Evolutionary conservation across 2,113 vertebrate species (phyloP), one percentile per base, ranked within the genome.

Genomic region (Corydoras sp.): DNA sequence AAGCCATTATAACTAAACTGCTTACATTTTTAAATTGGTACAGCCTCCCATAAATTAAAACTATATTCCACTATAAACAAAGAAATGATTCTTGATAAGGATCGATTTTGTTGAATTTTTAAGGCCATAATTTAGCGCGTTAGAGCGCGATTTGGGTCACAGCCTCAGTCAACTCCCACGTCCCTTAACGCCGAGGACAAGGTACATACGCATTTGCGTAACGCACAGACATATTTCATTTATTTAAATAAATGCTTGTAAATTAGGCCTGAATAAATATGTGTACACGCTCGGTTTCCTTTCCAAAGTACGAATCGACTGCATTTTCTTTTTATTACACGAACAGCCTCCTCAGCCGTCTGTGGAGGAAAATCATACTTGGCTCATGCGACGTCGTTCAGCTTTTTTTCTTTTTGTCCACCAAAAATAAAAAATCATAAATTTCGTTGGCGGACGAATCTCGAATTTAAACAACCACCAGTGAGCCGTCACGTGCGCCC

Each of bases 391-490:
- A 43, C 35, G 18, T 24, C 18, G 18, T 24, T 24, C 18, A 24
- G 18, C n/a, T n/a, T n/a, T n/a, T n/a, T 24, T 24, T 43, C 0
- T 43, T 43, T 43, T 4, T 8, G 2, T 43, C 2, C 35, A 43
- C 4, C 35, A 5, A 43, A 43, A 43, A 43, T 31, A 61, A 11
- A 11, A 68, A 68, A 61, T 48, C 4, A 14, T 54, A 43, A 53
- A 62, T 15, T n/a, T 10, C 35, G 8, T 48, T 51, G 54, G 14
- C 62, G 51, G 62, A 68, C 62, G 15, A 55, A 68, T 68, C 58
- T 24, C 65, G 68, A 68, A 62, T 74, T 43, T 55, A 60, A 53
- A 13, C 72, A 68, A 18, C 31, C 9, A 24, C 18, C 63, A 43
- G 55, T 35, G 58, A 10, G 29, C 64, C 66, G 64, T 43, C 72